These are phyloP conservation scores for Tetragonula clypearis DNA, from an alignment of 1,140 invertebrate genomes.

Conservation along the genomic window DNA sequence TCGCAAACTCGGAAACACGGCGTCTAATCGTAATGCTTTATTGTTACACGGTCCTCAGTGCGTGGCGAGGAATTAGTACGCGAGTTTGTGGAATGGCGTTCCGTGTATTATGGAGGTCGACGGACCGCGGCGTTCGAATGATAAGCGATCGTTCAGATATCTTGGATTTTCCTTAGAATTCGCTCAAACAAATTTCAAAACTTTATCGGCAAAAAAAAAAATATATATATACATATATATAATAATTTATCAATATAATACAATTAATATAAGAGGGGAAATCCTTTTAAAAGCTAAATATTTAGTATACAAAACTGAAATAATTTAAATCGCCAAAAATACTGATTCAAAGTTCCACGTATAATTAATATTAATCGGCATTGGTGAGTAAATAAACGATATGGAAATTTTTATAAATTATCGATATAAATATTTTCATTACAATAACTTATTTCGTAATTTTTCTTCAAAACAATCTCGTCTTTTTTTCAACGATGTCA, in stretches of 20 bases:
- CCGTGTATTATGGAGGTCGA: conserved; percentile 15
- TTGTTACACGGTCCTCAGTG: conserved; percentile 32
- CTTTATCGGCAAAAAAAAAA: neutral
- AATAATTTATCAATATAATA: too few relatives aligned
- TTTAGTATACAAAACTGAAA: too few relatives aligned
- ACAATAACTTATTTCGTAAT: neutral
- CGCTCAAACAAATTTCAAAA: neutral
- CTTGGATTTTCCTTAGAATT: neutral
- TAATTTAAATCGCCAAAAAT: too few relatives aligned
- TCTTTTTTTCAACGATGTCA: neutral
- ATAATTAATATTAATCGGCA: too few relatives aligned
- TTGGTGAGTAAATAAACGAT: too few relatives aligned
- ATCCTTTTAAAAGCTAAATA: too few relatives aligned
- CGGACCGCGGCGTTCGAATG: neutral
- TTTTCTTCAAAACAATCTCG: neutral
- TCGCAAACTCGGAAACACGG: conserved; percentile 46
- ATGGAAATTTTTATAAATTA: too few relatives aligned
- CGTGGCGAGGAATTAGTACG: conserved; percentile 33
- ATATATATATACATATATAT: too few relatives aligned
- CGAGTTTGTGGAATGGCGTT: neutral
- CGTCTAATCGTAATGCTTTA: conserved; percentile 53
- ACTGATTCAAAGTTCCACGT: too few relatives aligned
- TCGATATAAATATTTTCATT: too few relatives aligned
- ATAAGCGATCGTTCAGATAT: neutral
- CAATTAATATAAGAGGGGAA: too few relatives aligned